Conservation (phyloP, 1,140 invertebrate species). For the Leptinotarsa defecta region DNA sequence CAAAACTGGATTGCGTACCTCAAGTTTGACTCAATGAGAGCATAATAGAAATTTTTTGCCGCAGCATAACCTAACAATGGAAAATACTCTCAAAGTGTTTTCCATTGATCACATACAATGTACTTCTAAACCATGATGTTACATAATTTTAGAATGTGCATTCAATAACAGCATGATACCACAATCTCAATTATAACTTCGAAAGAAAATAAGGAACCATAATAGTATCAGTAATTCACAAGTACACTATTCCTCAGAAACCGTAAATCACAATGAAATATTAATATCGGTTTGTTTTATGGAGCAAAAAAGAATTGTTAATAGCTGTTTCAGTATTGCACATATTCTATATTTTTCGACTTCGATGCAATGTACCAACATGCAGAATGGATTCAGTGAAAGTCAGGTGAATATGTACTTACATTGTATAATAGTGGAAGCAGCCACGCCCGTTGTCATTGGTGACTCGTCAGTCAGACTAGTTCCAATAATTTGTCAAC, state of each 20-base stretch:
- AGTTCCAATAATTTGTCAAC: too few relatives aligned
- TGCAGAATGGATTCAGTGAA: constrained; percentile 18
- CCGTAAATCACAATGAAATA: constrained; percentile 13
- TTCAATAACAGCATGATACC: too few relatives aligned
- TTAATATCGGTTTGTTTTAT: neutral
- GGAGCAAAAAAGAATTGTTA: neutral
- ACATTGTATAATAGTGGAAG: constrained; percentile 13
- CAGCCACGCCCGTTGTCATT: constrained; percentile 15
- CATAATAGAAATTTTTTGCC: too few relatives aligned
- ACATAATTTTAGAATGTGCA: neutral
- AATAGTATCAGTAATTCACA: too few relatives aligned
- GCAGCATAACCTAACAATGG: too few relatives aligned
- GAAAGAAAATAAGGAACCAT: too few relatives aligned
- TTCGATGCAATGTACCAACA: constrained; percentile 13
- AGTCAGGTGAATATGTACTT: constrained; percentile 27
- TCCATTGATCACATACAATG: neutral
- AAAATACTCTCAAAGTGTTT: too few relatives aligned
- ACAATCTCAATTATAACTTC: too few relatives aligned
- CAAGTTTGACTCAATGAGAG: too few relatives aligned
- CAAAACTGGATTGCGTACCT: too few relatives aligned
- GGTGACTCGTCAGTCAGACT: neutral
- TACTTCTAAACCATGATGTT: neutral
- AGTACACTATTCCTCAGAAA: neutral
- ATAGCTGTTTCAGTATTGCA: constrained; percentile 18
- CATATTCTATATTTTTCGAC: constrained; percentile 13